Evolutionary conservation across 2,113 vertebrate genomes (phyloP).

Genomic region (Nothoprocta pentlandii): DNA sequence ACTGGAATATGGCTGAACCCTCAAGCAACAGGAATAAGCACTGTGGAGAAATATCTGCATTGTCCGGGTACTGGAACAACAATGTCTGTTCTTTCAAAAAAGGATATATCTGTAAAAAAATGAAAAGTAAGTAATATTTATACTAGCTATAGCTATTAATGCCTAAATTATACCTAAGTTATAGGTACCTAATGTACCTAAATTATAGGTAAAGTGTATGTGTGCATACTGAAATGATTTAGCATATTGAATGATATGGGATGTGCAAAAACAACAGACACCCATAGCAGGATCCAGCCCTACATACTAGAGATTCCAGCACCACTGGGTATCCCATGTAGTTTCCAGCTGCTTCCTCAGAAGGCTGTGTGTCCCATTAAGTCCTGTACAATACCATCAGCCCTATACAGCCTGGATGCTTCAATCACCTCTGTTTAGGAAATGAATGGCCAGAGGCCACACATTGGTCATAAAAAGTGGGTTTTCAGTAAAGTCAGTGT

Average conservation of each 20-base stretch:
- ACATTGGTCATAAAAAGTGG: not conserved
- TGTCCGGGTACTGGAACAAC: slow-evolving; percentile 82
- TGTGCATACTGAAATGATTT: not conserved
- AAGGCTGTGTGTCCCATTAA: not conserved
- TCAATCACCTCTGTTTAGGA: not conserved
- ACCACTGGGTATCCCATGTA: not conserved
- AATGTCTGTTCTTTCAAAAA: slow-evolving; percentile 80
- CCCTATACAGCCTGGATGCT: not conserved
- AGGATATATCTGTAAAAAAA: slow-evolving; percentile 89
- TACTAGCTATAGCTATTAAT: not conserved
- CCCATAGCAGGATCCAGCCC: not conserved
- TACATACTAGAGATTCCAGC: not conserved
- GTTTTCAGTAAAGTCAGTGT: not conserved
- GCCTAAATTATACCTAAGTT: not conserved
- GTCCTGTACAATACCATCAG: not conserved
- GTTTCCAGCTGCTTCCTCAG: not conserved
- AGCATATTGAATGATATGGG: not conserved
- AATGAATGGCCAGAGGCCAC: not conserved
- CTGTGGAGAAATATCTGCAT: slow-evolving; percentile 83
- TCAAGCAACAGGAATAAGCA: slow-evolving; percentile 57
- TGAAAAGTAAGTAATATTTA: slow-evolving; percentile 82
- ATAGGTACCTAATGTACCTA: not conserved
- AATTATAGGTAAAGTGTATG: not conserved
- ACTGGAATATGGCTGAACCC: slow-evolving; percentile 84
- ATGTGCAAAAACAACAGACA: not conserved